Base-by-base conservation (phyloP, 2,113 vertebrate species). In the Xiphophorus couchianus region DNA sequence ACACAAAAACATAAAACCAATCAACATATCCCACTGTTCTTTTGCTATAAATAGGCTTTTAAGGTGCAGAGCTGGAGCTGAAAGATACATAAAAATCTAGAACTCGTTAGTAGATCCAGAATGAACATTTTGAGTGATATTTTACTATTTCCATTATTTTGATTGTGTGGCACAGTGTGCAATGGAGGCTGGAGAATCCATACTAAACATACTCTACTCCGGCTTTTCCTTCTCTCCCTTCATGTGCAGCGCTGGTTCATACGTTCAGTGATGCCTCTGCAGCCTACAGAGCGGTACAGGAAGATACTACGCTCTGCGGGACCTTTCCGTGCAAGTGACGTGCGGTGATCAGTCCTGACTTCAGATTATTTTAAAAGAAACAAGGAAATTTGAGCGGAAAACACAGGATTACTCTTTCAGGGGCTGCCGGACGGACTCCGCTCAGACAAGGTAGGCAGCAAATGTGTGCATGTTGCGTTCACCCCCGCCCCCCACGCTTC, bases 261-360 rank as follows among this genome's bases (percentile, higher is more conserved):
- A 61, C 82, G 72, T 73, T 68, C 87, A 83, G 86, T 73, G 89
- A 89, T 84, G 86, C 90, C 85, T 86, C 83, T 86, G 91, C 91
- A 91, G 88, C 85, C 69, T 82, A 66, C 88, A 31, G 85, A 88
- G 78, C 66, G 71, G 84, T 79, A 78, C 88, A 75, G 80, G 79
- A 76, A 82, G 81, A 88, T 74, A 76, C 85, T 84, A 66, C 90
- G 73, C 82, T 82, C 83, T 51, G 30, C 80, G 87, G 89, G 89
- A 91, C 88, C 77, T 73, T 74, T 70, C 70, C 71, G 48, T 82
- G 64, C 76, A 62, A 80, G 78, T 77, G 79, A 82, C 84, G 79
- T 84, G 76, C 73, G 73, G 0, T 74, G 77, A 77, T 80, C 83
- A 27, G 63, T 27, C 51, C 74, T 12, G 22, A 85, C 29, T 84